phyloP scores from a whole-genome alignment of 35 echinoderm and acorn worm species.

The Hemicentrotus pulcherrimus region DNA sequence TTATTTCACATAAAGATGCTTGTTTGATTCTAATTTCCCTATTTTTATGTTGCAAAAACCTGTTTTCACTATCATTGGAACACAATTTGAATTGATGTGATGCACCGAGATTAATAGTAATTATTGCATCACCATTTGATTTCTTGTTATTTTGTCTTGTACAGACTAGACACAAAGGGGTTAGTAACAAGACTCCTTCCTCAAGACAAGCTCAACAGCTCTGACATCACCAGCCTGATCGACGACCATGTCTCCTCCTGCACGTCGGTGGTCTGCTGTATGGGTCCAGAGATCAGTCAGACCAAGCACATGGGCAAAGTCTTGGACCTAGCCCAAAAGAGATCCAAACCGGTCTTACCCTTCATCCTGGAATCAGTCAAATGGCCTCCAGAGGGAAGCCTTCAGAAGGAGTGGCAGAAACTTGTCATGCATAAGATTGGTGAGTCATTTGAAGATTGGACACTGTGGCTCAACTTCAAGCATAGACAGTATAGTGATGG shows the following conservation, averaged over 20 bases:
- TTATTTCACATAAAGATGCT: too few relatives aligned
- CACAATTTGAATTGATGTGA: too few relatives aligned
- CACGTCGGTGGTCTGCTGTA: constrained; percentile 69
- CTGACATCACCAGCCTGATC: constrained; percentile 25
- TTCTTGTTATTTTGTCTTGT: not conserved
- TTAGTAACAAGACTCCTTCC: constrained; percentile 61
- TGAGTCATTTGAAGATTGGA: constrained; percentile 23
- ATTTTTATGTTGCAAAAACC: too few relatives aligned
- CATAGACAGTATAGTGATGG: too few relatives aligned
- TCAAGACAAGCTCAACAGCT: constrained; percentile 41
- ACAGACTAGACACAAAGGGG: constrained; percentile 73
- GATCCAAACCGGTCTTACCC: constrained; percentile 70
- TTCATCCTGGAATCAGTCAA: constrained; percentile 68
- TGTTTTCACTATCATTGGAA: too few relatives aligned
- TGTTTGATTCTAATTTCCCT: too few relatives aligned
- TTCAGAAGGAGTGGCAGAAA: constrained; percentile 70
- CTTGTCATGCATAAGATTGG: constrained; percentile 91
- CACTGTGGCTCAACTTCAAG: too few relatives aligned
- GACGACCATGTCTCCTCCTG: constrained; percentile 46
- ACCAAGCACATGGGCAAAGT: constrained; percentile 50
- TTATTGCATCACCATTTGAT: not conserved
- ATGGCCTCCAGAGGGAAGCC: constrained; percentile 83
- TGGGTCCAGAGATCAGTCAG: constrained; percentile 75
- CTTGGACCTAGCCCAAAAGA: constrained; percentile 62
- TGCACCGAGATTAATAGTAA: not conserved